Conservation (phyloP, 2,888 invertebrate genomes). For the Drosophila formosana region DNA sequence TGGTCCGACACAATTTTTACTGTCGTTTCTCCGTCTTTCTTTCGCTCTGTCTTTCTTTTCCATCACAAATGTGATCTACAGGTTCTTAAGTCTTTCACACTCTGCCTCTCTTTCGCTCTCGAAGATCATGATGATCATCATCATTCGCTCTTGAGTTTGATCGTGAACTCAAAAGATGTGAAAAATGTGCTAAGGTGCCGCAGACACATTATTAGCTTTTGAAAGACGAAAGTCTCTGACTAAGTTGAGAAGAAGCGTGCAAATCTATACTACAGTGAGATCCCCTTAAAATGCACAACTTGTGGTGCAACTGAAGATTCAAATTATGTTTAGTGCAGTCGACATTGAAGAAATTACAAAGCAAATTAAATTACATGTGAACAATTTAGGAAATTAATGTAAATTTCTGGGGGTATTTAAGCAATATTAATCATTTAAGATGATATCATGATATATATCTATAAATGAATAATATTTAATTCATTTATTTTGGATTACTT, state of each 20-base stretch:
- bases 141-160: conserved; percentile 45
- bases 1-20: conserved; percentile 48
- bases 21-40: conserved; percentile 14
- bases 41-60: not conserved
- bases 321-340: not conserved
- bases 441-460: too few relatives aligned
- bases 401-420: not conserved
- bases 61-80: conserved; percentile 14
- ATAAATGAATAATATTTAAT: too few relatives aligned
- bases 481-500: too few relatives aligned
- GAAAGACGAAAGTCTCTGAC: conserved; percentile 55
- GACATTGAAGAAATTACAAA: too few relatives aligned
- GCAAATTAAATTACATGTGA: too few relatives aligned
- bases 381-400: too few relatives aligned
- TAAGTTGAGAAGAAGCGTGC: conserved; percentile 73
- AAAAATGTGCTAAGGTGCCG: conserved; percentile 72
- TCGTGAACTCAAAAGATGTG: conserved; percentile 70
- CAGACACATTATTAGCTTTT: conserved; percentile 45
- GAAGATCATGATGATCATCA: conserved; percentile 19
- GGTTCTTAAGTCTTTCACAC: conserved; percentile 8
- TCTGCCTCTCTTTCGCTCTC: conserved; percentile 8
- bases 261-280: conserved; percentile 55
- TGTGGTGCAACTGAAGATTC: not conserved
- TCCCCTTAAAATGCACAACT: not conserved
- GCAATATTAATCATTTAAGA: not conserved